Evolutionary conservation across 2,797 vertebrate species (phyloP).

Genomic region (Chelidonichthys spinosus): DNA sequence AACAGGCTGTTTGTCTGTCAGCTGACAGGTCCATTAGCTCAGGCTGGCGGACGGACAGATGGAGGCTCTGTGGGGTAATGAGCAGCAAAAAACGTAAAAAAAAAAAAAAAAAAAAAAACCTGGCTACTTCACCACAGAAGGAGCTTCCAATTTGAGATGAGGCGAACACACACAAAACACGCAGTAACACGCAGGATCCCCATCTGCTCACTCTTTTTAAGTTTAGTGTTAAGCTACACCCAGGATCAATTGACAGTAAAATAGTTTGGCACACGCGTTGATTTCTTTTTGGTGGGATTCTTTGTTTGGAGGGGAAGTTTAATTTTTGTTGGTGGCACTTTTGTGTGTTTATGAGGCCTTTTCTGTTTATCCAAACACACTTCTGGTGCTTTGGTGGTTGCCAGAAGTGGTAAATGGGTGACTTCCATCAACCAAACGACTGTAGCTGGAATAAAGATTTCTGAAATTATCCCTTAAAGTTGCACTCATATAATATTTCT

Average conservation of each 20-base stretch:
- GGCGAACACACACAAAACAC: slow-evolving; percentile 31
- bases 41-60: slow-evolving; percentile 68
- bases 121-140: slow-evolving; percentile 18
- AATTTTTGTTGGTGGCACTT: slow-evolving; percentile 3
- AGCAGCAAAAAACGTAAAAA: slow-evolving; percentile 56
- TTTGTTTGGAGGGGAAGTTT: not conserved
- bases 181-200: slow-evolving; percentile 35
- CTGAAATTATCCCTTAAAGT: not conserved
- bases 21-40: slow-evolving; percentile 73
- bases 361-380: slow-evolving; percentile 1
- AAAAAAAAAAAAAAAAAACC: not conserved
- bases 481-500: not conserved
- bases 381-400: not conserved
- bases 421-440: not conserved
- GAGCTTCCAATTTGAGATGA: slow-evolving; percentile 44
- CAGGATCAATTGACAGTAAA: slow-evolving; percentile 42
- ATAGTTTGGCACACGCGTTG: slow-evolving; percentile 4
- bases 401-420: not conserved
- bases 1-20: slow-evolving; percentile 72
- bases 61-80: slow-evolving; percentile 74
- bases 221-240: slow-evolving; percentile 42
- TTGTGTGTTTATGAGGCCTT: slow-evolving; percentile 3
- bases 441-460: not conserved
- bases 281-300: slow-evolving; percentile 6
- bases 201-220: slow-evolving; percentile 67